Base-by-base conservation (phyloP, 2,113 vertebrate genomes). In the Percopsis transmontana region DNA sequence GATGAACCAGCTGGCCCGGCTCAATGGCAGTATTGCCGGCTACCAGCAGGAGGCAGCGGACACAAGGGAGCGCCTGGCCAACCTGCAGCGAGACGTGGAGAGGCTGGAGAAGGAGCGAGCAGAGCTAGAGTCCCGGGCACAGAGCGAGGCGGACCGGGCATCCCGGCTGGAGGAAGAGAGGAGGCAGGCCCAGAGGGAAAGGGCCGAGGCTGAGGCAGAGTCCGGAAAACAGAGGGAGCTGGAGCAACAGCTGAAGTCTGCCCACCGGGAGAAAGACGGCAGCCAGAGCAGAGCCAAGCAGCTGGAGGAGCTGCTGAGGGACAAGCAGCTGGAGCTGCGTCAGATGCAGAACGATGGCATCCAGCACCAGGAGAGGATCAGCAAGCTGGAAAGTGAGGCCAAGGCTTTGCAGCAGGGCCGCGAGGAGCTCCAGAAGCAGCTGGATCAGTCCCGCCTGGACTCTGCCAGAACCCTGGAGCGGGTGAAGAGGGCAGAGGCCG, bases 1-100 rank as follows among this genome's bases (percentile, higher is more conserved):
- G 38, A 99, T 99, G 97, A 96, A 99, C 87, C 97, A 99, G 68
- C 72, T 99, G 83, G 96, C 97, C 51, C 95, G 98, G 87, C 94
- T 99, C 58, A 99, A 99, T 40, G 96, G 97, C 12, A 98, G 94
- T 76, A 98, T 99, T 27, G 97, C 96, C 2, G 94, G 95, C 86
- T 99, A 98, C 70, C 96, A 97, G 82, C 97, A 99, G 75, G 94
- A 98, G 72, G 91, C 91, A 1, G 87, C 90, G 2, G 94, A 97
- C 60, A 86, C 93, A 65, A 90, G 92, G 50, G 89, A 94, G 2
- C 87, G 80, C 3, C 71, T 93, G 2, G 38, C 65, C 0, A 84
- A 87, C 2, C 72, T 91, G 13, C 91, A 93, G 86, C 90, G 93
- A 16, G 92, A 94, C 24, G 74, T 86, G 33, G 88, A 98, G 60